Evolutionary conservation across 1,140 invertebrate genomes (phyloP).

Genomic region (Ceratina australensis): DNA sequence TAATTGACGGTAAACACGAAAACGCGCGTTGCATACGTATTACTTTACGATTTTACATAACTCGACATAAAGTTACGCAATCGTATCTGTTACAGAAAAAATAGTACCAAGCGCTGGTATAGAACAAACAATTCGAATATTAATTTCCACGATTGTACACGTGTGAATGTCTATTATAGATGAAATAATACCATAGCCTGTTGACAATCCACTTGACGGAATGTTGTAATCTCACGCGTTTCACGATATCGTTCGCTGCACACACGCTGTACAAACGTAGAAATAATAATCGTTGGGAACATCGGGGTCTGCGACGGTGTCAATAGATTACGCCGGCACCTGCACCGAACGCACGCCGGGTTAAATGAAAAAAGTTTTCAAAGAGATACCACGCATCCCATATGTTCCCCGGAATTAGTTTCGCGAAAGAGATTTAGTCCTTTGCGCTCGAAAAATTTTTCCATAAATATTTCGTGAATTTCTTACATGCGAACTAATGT

Average conservation of each 20-base stretch:
- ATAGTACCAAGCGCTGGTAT: rapidly evolving
- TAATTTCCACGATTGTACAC: too few species aligned
- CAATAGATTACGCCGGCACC: conserved; percentile 7
- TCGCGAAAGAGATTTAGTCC: too few species aligned
- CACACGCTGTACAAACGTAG: neutral
- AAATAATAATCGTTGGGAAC: conserved; percentile 5
- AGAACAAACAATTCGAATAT: neutral
- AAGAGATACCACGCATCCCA: too few species aligned
- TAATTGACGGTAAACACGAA: conserved; percentile 16
- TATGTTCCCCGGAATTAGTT: too few species aligned
- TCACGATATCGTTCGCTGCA: conserved; percentile 6
- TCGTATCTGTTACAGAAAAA: too few species aligned
- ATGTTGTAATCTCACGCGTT: conserved; percentile 20
- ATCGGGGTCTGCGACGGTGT: neutral
- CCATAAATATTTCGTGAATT: too few species aligned
- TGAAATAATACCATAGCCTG: neutral
- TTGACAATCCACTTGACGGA: neutral
- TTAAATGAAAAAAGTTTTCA: neutral
- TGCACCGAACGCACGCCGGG: neutral
- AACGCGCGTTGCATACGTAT: neutral
- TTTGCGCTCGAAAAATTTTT: too few species aligned
- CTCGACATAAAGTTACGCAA: neutral
- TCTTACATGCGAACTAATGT: too few species aligned
- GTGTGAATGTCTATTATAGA: too few species aligned
- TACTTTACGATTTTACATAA: neutral